Percentiles rank a stretch among this genome's conserved stretches.
Evolutionary conservation across 2,888 invertebrate genomes (phyloP).

Genomic region (Sesia bembeciformis): DNA sequence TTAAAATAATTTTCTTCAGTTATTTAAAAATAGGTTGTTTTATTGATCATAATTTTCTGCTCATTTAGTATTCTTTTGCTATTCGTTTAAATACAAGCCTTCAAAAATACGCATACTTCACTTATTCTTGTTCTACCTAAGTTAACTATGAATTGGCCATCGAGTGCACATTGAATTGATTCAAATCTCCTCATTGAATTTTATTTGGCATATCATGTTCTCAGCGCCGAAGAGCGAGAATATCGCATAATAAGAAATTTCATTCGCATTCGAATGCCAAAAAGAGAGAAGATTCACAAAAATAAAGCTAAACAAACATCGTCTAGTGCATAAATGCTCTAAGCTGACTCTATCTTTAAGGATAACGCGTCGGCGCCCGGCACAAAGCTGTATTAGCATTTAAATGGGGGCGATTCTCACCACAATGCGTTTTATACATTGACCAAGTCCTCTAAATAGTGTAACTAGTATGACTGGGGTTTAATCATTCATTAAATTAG

Average conservation of each 20-base stretch:
- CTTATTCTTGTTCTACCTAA: too few species aligned
- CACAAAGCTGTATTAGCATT: slow-evolving; percentile 46
- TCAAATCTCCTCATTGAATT: neutral
- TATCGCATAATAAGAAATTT: slow-evolving; percentile 8
- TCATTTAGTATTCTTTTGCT: too few species aligned
- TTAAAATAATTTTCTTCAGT: too few species aligned
- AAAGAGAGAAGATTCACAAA: slow-evolving; percentile 15
- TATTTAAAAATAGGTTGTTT: too few species aligned
- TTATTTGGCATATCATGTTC: slow-evolving; percentile 1
- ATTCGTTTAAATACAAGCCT: too few species aligned
- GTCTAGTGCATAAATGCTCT: slow-evolving; percentile 32
- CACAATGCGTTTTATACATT: neutral
- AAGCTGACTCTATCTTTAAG: slow-evolving; percentile 34
- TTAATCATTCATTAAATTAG: too few species aligned
- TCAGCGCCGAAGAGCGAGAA: slow-evolving; percentile 8
- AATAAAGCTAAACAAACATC: slow-evolving; percentile 19
- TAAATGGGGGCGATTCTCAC: slow-evolving; percentile 30
- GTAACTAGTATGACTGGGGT: too few species aligned
- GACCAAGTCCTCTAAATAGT: neutral
- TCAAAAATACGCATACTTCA: too few species aligned
- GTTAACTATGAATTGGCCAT: too few species aligned
- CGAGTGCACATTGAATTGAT: too few species aligned
- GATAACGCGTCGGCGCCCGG: slow-evolving; percentile 31
- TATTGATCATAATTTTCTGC: too few species aligned
- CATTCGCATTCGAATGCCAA: slow-evolving; percentile 12